phyloP scores from a whole-genome alignment of 2,888 invertebrate genomes.

The Merodon equestris region DNA sequence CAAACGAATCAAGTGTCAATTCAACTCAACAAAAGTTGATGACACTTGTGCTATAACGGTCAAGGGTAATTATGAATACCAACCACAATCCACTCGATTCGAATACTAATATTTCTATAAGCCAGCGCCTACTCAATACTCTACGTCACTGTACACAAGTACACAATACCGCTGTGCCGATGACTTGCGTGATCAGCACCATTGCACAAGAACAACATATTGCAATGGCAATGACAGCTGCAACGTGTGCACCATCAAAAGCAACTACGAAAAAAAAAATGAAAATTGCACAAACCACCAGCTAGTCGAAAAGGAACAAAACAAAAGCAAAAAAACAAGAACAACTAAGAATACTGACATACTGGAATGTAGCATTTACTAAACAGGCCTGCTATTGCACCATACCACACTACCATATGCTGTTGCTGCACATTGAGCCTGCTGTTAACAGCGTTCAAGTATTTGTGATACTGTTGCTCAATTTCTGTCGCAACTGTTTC shows the following conservation, averaged over 20 bases:
- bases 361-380: conserved; percentile 60
- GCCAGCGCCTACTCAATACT: conserved; percentile 36
- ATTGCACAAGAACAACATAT: conserved; percentile 69
- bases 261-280: conserved; percentile 22
- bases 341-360: conserved; percentile 51
- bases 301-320: too few relatives aligned
- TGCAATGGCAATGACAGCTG: conserved; percentile 75
- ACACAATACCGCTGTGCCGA: too few relatives aligned
- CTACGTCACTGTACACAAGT: conserved; percentile 53
- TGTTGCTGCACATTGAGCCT: conserved; percentile 37
- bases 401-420: conserved; percentile 43
- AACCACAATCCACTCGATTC: background rate
- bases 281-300: background rate
- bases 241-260: conserved; percentile 49
- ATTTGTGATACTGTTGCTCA: conserved; percentile 35
- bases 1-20: too few relatives aligned
- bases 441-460: conserved; percentile 19
- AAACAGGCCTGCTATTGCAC: conserved; percentile 65
- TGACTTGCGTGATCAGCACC: conserved; percentile 54
- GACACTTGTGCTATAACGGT: too few relatives aligned
- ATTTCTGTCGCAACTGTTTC: conserved; percentile 26
- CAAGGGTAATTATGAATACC: background rate
- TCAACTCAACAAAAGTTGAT: too few relatives aligned
- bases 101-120: background rate
- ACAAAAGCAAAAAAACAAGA: too few relatives aligned